Percentiles rank a stretch among this genome's conserved stretches.
phyloP scores from a whole-genome alignment of 1,140 invertebrate species.

The Lethrus apterus region DNA sequence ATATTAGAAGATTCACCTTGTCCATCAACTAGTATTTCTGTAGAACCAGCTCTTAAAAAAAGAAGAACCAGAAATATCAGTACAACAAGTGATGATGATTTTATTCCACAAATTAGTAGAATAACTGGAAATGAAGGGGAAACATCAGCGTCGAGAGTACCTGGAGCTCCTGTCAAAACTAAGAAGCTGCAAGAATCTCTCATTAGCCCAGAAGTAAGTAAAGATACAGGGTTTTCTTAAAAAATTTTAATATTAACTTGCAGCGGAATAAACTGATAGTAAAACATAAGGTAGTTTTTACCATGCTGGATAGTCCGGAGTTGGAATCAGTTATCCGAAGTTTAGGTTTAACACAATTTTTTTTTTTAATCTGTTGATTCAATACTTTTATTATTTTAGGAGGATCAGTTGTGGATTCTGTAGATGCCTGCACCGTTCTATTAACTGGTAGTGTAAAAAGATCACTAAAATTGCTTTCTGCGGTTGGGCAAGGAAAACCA shows the following conservation, averaged over 20 bases:
- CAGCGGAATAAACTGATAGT: constrained; percentile 25
- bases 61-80: background rate
- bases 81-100: constrained; percentile 5
- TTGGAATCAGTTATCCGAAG: constrained; percentile 30
- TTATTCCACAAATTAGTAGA: too few relatives aligned
- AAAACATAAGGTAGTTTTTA: constrained; percentile 38
- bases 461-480: constrained; percentile 46
- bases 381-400: constrained; percentile 22
- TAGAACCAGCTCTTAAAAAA: too few relatives aligned
- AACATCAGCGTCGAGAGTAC: too few relatives aligned
- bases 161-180: too few relatives aligned
- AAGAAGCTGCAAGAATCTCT: too few relatives aligned
- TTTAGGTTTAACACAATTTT: constrained; percentile 22
- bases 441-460: constrained; percentile 44
- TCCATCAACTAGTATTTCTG: too few relatives aligned
- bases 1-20: too few relatives aligned
- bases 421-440: constrained; percentile 42
- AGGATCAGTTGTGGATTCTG: constrained; percentile 34
- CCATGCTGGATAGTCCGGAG: constrained; percentile 35
- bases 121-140: too few relatives aligned
- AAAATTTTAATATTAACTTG: constrained; percentile 10
- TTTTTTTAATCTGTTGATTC: background rate
- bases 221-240: background rate
- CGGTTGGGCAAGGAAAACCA: constrained; percentile 43
- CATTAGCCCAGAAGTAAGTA: background rate